These are phyloP conservation scores for Tetragnatha versicolor DNA, from an alignment of 1,140 invertebrate species.

Conservation along the genomic window DNA sequence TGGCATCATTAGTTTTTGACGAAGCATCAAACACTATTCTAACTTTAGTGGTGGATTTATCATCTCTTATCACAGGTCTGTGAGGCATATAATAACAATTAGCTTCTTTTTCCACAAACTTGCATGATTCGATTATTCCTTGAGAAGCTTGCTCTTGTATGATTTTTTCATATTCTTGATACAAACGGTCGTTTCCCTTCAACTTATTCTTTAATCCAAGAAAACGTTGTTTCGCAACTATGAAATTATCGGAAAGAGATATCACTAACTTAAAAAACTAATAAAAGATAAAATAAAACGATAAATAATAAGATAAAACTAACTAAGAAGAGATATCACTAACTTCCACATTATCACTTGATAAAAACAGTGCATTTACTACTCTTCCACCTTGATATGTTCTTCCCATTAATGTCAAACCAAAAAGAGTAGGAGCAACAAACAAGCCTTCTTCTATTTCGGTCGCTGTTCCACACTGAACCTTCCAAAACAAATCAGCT, in stretches of 20 bases:
- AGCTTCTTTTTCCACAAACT: not conserved
- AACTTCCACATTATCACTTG: no score
- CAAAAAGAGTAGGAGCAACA: no score
- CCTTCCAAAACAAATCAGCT: no score
- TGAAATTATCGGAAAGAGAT: not conserved
- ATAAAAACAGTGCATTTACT: no score
- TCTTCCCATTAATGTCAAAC: no score
- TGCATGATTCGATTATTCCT: not conserved
- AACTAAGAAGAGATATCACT: no score
- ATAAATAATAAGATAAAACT: no score
- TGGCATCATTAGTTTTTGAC: not conserved
- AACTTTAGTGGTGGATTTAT: not conserved
- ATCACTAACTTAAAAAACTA: not conserved
- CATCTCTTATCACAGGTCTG: not conserved
- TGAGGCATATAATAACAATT: not conserved
- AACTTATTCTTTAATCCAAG: not conserved
- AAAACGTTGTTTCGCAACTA: not conserved
- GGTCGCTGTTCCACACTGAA: no score
- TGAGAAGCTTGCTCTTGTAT: not conserved
- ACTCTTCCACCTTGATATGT: no score
- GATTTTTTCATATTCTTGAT: not conserved
- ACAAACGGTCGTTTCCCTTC: not conserved
- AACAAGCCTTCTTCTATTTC: no score
- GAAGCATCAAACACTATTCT: not conserved
- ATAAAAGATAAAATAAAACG: not conserved